Conservation (phyloP, 2,888 invertebrate genomes). For the Craniophora ligustri region DNA sequence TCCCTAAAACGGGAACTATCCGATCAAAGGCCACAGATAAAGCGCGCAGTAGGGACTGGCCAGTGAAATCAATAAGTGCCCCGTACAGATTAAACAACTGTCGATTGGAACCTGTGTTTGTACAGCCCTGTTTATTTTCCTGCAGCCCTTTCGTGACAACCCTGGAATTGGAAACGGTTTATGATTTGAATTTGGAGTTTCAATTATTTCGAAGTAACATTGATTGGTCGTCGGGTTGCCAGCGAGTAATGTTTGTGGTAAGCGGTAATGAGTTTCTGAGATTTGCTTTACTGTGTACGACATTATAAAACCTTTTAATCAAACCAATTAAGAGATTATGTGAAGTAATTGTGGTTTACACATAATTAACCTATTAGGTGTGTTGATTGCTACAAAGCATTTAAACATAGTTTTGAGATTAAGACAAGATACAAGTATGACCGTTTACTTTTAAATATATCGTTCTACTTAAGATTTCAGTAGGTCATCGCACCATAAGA, state of each 20-base stretch:
- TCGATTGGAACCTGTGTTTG: conserved; percentile 50
- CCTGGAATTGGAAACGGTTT: conserved; percentile 30
- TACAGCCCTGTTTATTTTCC: conserved; percentile 49
- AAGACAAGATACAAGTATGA: too few species aligned
- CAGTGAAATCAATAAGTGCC: conserved; percentile 58
- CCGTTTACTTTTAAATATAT: too few species aligned
- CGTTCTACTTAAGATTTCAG: too few species aligned
- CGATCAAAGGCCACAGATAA: conserved; percentile 51
- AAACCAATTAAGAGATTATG: not conserved
- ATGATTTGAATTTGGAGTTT: conserved; percentile 40
- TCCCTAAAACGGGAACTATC: conserved; percentile 43
- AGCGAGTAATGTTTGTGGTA: conserved; percentile 12
- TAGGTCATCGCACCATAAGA: too few species aligned
- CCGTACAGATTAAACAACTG: conserved; percentile 56
- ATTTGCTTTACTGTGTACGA: not conserved
- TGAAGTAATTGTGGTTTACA: too few species aligned
- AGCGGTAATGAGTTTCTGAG: conserved; percentile 8
- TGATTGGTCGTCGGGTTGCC: conserved; percentile 21
- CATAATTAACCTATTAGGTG: too few species aligned
- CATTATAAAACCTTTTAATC: not conserved
- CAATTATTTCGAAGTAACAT: conserved; percentile 36
- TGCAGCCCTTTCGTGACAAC: conserved; percentile 39
- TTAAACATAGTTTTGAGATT: too few species aligned
- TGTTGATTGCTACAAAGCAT: too few species aligned
- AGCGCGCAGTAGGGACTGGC: conserved; percentile 33